These are phyloP conservation scores for Paradoxurus hermaphroditus DNA, from an alignment of 2,113 vertebrate genomes.

Conservation along the genomic window DNA sequence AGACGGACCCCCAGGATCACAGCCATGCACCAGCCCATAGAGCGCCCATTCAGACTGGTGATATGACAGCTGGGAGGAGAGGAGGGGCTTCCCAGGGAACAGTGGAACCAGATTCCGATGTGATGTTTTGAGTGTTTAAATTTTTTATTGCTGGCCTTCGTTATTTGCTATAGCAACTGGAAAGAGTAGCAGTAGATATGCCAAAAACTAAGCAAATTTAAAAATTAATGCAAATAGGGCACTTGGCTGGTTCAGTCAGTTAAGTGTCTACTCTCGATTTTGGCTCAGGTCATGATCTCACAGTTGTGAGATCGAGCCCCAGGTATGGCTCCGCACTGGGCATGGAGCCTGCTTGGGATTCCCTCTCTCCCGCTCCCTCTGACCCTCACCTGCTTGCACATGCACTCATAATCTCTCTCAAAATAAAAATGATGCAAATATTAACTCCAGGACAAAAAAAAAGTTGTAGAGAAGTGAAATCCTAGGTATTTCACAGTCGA, in stretches of 20 bases:
- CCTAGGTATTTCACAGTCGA: background rate
- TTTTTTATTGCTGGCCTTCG: background rate
- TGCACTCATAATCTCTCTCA: no score
- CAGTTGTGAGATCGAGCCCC: no score
- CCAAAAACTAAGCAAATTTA: background rate
- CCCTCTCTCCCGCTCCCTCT: no score
- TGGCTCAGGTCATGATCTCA: no score
- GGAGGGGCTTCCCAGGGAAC: background rate
- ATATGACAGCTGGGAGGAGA: background rate
- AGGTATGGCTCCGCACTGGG: no score
- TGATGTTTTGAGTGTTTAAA: background rate
- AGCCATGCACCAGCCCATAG: background rate
- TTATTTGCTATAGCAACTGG: background rate
- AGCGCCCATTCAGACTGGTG: background rate
- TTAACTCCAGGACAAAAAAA: background rate
- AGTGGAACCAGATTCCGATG: background rate
- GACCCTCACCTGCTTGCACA: no score
- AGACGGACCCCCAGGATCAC: background rate
- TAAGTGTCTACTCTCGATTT: no score
- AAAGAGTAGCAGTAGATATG: background rate
- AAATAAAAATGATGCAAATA: background rate
- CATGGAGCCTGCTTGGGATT: no score
- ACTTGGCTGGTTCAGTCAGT: no score
- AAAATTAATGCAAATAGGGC: background rate
- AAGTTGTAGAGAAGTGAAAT: background rate